These are phyloP conservation scores for Prorops nasuta DNA, from an alignment of 1,140 invertebrate species.

Conservation along the genomic window DNA sequence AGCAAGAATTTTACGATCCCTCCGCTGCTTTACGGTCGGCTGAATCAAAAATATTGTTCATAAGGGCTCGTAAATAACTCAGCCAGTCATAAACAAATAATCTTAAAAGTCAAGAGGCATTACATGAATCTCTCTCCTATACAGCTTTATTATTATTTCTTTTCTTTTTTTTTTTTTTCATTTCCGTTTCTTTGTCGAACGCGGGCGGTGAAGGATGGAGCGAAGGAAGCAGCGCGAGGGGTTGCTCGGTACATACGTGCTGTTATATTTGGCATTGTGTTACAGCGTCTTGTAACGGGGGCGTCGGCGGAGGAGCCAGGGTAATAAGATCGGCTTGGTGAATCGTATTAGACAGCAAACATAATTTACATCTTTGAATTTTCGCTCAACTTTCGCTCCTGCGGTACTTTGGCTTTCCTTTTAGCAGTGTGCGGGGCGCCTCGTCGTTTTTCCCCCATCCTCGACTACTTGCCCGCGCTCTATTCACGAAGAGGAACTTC, in stretches of 20 bases:
- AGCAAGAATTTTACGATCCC: neutral
- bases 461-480: conserved; percentile 25
- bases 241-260: too few species aligned
- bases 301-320: neutral
- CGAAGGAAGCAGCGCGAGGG: neutral
- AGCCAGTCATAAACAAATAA: neutral
- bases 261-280: too few species aligned
- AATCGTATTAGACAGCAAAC: conserved; percentile 19
- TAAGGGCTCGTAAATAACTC: neutral
- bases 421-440: conserved; percentile 5
- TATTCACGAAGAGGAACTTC: conserved; percentile 37
- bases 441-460: conserved; percentile 7
- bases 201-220: neutral
- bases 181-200: neutral
- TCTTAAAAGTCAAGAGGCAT: neutral
- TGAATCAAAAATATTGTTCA: neutral
- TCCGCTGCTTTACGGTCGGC: neutral
- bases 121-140: neutral
- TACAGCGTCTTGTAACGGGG: too few species aligned
- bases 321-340: neutral
- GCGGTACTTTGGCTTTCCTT: conserved; percentile 1
- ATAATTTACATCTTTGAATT: conserved; percentile 40
- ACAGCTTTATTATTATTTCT: neutral
- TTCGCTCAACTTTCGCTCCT: conserved; percentile 17
- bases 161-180: neutral